These are phyloP conservation scores for Zaprionus ornatus DNA, from an alignment of 1,140 invertebrate genomes.

Conservation along the genomic window DNA sequence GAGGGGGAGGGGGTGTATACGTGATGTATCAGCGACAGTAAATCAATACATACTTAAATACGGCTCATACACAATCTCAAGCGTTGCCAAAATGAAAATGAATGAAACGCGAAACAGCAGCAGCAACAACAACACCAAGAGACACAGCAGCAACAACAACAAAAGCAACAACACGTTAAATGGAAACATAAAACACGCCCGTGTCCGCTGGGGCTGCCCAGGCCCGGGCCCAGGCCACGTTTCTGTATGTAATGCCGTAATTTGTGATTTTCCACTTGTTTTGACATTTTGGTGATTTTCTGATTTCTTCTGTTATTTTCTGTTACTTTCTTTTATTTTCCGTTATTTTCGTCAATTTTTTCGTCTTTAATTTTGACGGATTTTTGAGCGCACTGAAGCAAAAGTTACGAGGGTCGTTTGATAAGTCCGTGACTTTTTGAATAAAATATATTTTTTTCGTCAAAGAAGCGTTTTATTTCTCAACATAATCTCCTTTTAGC, in stretches of 20 bases:
- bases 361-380: slow-evolving; percentile 66
- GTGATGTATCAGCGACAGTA: slow-evolving; percentile 63
- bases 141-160: slow-evolving; percentile 15
- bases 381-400: slow-evolving; percentile 66
- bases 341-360: slow-evolving; percentile 12
- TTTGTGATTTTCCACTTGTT: slow-evolving; percentile 76
- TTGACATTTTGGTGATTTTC: slow-evolving; percentile 74
- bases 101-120: slow-evolving; percentile 6
- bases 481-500: no score
- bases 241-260: slow-evolving; percentile 45
- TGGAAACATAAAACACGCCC: slow-evolving; percentile 24
- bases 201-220: slow-evolving; percentile 24
- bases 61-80: slow-evolving; percentile 48
- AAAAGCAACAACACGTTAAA: slow-evolving; percentile 11
- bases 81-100: slow-evolving; percentile 14
- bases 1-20: slow-evolving; percentile 50
- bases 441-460: no score
- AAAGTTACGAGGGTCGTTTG: no score
- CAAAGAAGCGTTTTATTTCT: no score
- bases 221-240: slow-evolving; percentile 49
- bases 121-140: not conserved
- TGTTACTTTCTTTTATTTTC: no score
- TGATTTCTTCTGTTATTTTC: slow-evolving; percentile 44
- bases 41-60: slow-evolving; percentile 75
- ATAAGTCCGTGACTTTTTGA: no score